These are phyloP conservation scores for Urechis unicinctus DNA, from an alignment of 2,888 invertebrate genomes.

Conservation along the genomic window DNA sequence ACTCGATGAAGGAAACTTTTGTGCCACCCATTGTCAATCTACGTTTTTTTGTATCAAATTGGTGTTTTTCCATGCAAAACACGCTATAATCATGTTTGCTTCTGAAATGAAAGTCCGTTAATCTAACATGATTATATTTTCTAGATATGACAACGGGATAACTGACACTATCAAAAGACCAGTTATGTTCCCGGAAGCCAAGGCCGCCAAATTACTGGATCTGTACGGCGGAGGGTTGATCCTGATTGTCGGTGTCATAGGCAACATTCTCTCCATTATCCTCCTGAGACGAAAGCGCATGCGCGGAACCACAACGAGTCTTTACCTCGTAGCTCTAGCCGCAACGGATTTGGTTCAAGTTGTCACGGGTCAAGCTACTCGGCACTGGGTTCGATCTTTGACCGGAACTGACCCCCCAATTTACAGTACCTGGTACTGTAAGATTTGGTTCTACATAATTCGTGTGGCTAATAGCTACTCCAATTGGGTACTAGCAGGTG, in stretches of 20 bases:
- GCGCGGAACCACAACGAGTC: background rate
- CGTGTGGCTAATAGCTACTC: background rate
- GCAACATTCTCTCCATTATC: slow-evolving; percentile 2
- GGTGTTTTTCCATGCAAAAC: too few relatives aligned
- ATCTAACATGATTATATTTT: too few relatives aligned
- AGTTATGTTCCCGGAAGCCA: background rate
- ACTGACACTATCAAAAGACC: too few relatives aligned
- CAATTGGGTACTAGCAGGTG: slow-evolving; percentile 2
- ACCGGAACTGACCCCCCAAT: slow-evolving; percentile 2
- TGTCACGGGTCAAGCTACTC: slow-evolving; percentile 1
- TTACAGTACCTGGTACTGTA: slow-evolving; percentile 4
- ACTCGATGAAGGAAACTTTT: too few relatives aligned
- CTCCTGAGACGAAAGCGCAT: background rate
- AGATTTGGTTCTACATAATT: slow-evolving; percentile 3
- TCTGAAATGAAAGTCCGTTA: too few relatives aligned
- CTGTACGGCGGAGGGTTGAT: slow-evolving; percentile 6
- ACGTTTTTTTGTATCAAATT: too few relatives aligned
- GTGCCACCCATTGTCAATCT: too few relatives aligned
- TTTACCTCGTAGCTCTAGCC: slow-evolving; percentile 1
- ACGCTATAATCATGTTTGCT: too few relatives aligned
- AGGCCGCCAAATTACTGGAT: background rate
- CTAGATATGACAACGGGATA: too few relatives aligned
- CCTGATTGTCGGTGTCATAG: slow-evolving; percentile 2
- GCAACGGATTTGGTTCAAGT: background rate
- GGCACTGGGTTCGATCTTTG: slow-evolving; percentile 4